Evolutionary conservation across 2,797 vertebrate genomes (phyloP).

Genomic region (Picus viridis): DNA sequence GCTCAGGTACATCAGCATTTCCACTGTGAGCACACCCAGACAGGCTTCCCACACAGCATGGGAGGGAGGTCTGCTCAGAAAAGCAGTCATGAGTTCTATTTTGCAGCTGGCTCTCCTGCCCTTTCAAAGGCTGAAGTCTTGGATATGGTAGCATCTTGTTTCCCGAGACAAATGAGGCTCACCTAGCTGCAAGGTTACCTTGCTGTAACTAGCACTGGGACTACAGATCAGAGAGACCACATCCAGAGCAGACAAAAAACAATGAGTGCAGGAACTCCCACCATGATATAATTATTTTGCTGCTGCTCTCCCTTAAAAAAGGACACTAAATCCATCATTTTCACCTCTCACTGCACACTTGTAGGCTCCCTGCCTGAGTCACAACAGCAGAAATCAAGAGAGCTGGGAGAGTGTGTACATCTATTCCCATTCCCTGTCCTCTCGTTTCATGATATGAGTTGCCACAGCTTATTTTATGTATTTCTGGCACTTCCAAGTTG

Average conservation of each 20-base stretch:
- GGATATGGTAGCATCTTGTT: neutral
- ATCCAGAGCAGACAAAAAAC: neutral
- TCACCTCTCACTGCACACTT: neutral
- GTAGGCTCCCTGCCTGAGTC: neutral
- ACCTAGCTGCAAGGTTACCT: neutral
- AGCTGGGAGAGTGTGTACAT: neutral
- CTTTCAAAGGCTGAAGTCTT: neutral
- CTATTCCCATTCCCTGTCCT: neutral
- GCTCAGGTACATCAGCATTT: slow-evolving; percentile 38
- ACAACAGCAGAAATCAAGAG: neutral
- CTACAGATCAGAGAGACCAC: neutral
- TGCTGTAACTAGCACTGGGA: neutral
- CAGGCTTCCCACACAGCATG: neutral
- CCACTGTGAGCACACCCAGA: neutral
- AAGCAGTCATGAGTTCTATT: neutral
- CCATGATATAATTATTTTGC: neutral
- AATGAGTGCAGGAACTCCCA: neutral
- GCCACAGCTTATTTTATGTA: neutral
- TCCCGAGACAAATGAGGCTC: neutral
- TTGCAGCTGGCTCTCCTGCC: neutral
- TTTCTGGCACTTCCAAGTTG: neutral
- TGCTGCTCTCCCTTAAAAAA: neutral
- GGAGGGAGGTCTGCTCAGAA: neutral
- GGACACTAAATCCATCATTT: neutral
- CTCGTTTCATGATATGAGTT: neutral